Evolutionary conservation across 2,797 vertebrate genomes (phyloP), one percentile per base, ranked within the genome.

Genomic region (Benthosema pterotum): DNA sequence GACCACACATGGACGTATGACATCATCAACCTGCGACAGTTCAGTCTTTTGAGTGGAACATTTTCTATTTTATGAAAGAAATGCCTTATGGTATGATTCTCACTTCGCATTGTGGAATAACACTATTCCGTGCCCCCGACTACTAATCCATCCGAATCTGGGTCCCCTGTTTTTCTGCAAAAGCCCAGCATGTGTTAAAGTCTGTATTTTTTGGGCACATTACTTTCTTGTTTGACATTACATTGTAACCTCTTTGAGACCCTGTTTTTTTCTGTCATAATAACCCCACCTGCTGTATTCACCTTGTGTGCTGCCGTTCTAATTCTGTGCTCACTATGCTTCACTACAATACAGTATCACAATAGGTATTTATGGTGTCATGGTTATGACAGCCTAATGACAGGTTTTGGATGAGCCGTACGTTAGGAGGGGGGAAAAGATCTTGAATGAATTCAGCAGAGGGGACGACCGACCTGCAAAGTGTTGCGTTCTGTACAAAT

Each of bases 401-500:
- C 45, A 52, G 66, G 74, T 64, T 79, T 74, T 72, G 51, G 49
- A 60, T 17, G 13, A n/a, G 16, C 43, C 67, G 53, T 65, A 4
- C 11, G 2, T 32, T 60, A 46, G 65, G 68, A 65, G 53, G 56
- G 61, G 38, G 57, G 45, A 18, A 47, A 52, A 6, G 28, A 43
- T 58, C n/a, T n/a, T n/a, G n/a, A n/a, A n/a, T n/a, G n/a, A n/a
- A n/a, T n/a, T n/a, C n/a, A n/a, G n/a, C n/a, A n/a, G n/a, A n/a
- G n/a, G n/a, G n/a, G n/a, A n/a, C n/a, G n/a, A n/a, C n/a, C n/a
- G n/a, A n/a, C n/a, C n/a, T 78, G 61, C 83, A 60, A n/a, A n/a
- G 79, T 83, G 80, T 88, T 86, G 77, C 77, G 86, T 90, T 69
- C 78, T 60, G 5, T 25, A 60, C 42, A 79, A 11, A 15, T 16